Evolutionary conservation across 2,888 invertebrate genomes (phyloP), one percentile per base, ranked within the genome.

Genomic region (Cinara cedri): DNA sequence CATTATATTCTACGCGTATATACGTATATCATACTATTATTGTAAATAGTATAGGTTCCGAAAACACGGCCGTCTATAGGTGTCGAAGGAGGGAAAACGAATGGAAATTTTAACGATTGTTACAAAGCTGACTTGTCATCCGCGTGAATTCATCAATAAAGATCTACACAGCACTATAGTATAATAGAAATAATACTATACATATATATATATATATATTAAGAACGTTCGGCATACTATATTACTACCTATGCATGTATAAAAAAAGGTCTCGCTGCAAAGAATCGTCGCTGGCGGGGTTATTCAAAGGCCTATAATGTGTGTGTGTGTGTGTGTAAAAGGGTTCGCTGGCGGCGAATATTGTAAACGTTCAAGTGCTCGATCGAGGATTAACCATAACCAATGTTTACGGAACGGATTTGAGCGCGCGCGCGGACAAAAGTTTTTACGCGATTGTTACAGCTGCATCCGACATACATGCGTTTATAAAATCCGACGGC

Each of bases 381-480:
- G 26, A 76, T 11, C 51, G 51, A 60, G 78, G 78, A 78, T 78
- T 78, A 78, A 78, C 70, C 51, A 70, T 62, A 49, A 70, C 78
- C 70, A 42, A 78, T 78, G 78, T 78, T 78, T 78, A 78, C 78
- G 21, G 78, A 70, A 78, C 60, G 78, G 78, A 78, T 78, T 78
- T 70, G n/a, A 70, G 49, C 60, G 16, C 60, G n/a, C 60, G 49
- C 60, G 16, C 60, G 60, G 51, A 78, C 78, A 78, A 78, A 70
- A 78, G 78, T 78, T 78, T 78, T 76, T 57, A 26, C 78, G 57
- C 4, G 78, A 78, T 78, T 78, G 51, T 78, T 78, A 78, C 78
- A 78, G 78, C 78, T 78, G 78, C n/a, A n/a, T n/a, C 78, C 19
- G 49, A 60, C n/a, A n/a, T n/a, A 70, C 70, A 70, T 21, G 78